Percentiles rank a stretch among this genome's conserved stretches.
Conservation (phyloP, 2,113 vertebrate genomes). For the Spea bombifrons region DNA sequence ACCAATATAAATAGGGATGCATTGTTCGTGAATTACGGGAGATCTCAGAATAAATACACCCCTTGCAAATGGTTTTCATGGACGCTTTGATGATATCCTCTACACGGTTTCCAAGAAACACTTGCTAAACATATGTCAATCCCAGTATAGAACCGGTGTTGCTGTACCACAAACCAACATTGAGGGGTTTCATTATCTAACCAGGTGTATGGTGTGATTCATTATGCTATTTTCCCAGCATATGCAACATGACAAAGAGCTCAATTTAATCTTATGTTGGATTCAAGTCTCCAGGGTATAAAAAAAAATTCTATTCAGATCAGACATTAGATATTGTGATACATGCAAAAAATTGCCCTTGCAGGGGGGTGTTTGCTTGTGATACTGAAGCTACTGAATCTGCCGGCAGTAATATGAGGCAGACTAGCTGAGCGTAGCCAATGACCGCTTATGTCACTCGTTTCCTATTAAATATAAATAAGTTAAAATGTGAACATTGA, state of each 20-base stretch:
- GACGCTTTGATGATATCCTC: not conserved
- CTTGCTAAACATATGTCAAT: constrained; percentile 32
- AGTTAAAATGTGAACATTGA: no score
- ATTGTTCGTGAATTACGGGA: no score
- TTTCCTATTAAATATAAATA: no score
- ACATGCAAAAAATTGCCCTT: not conserved
- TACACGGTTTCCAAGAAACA: constrained; percentile 34
- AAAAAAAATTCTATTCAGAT: not conserved
- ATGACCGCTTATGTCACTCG: no score
- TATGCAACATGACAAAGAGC: not conserved
- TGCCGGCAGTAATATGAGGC: not conserved
- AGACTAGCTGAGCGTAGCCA: not conserved
- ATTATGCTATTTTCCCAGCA: not conserved
- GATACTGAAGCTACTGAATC: not conserved
- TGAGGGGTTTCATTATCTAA: constrained; percentile 21
- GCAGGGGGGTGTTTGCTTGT: no score
- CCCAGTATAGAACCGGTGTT: constrained; percentile 28
- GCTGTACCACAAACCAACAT: constrained; percentile 10
- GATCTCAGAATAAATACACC: not conserved
- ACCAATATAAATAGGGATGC: no score
- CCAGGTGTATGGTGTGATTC: constrained; percentile 17
- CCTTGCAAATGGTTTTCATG: not conserved
- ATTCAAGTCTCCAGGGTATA: not conserved
- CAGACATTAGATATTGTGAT: not conserved
- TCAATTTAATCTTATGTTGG: not conserved